A percentile compares a stretch with the other conserved stretches of the same genome.
phyloP scores from a whole-genome alignment of 2,797 vertebrate species.

The Pseudochirops corinnae region DNA sequence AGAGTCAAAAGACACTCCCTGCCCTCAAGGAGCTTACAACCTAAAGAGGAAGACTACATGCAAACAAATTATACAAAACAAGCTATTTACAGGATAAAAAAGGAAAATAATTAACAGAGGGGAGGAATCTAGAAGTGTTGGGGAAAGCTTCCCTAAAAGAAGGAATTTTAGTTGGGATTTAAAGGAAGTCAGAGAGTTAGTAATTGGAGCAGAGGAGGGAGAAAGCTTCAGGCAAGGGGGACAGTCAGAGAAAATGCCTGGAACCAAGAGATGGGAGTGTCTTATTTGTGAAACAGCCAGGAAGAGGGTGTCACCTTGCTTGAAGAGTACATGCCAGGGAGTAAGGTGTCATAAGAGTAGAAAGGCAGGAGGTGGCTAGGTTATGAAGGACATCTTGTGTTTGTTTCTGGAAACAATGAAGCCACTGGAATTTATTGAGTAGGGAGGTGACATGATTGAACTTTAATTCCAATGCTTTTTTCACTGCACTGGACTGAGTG shows the following conservation, averaged over 20 bases:
- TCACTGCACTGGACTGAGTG: background rate
- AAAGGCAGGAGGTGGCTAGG: background rate
- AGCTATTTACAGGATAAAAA: background rate
- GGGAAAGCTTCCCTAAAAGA: background rate
- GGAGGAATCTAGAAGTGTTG: background rate
- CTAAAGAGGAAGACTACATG: background rate
- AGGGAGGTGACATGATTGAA: background rate
- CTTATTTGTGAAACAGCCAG: background rate
- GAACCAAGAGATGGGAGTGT: background rate
- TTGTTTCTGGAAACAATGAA: background rate
- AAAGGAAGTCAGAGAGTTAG: background rate
- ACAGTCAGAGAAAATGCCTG: background rate
- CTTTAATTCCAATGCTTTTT: background rate
- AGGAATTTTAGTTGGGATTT: background rate
- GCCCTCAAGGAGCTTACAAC: background rate
- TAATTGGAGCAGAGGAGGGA: background rate
- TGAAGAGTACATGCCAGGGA: background rate
- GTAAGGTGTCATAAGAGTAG: background rate
- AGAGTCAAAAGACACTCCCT: background rate
- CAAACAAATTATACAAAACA: background rate
- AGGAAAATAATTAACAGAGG: background rate
- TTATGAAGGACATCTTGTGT: background rate
- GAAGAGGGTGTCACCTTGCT: background rate
- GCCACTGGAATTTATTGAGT: background rate
- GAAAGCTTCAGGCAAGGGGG: background rate